phyloP scores from a whole-genome alignment of 2,797 vertebrate species.

The Sebastes miniatus region DNA sequence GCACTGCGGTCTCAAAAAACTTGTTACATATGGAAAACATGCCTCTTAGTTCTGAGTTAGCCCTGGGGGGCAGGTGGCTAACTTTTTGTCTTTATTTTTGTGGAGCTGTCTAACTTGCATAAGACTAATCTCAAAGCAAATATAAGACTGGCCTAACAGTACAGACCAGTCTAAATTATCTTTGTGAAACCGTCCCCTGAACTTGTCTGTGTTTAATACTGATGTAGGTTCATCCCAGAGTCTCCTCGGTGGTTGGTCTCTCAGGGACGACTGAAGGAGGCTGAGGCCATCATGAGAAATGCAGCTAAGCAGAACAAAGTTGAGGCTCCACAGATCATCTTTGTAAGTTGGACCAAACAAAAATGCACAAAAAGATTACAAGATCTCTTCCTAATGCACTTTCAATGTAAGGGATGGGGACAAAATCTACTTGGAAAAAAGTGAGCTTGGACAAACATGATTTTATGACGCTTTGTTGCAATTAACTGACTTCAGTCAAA shows the following conservation, averaged over 20 bases:
- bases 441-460: too few relatives aligned
- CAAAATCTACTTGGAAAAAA: background rate
- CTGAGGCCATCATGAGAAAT: conserved; percentile 67
- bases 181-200: background rate
- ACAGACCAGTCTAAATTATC: too few relatives aligned
- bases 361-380: too few relatives aligned
- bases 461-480: background rate
- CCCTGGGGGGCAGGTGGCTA: too few relatives aligned
- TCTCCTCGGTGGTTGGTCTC: conserved; percentile 79
- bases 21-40: too few relatives aligned
- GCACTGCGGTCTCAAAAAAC: too few relatives aligned
- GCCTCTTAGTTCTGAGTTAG: too few relatives aligned
- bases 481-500: background rate
- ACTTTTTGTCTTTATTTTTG: too few relatives aligned
- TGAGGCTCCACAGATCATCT: conserved; percentile 51
- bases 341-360: conserved; percentile 7
- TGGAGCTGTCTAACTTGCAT: too few relatives aligned
- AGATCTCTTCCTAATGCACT: too few relatives aligned
- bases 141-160: too few relatives aligned
- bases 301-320: conserved; percentile 75
- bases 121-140: too few relatives aligned
- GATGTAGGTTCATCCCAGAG: conserved; percentile 77
- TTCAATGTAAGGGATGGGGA: background rate
- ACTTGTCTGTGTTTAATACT: background rate
- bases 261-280: conserved; percentile 67